These are phyloP conservation scores for Dunckerocampus dactyliophorus DNA, from an alignment of 2,113 vertebrate genomes.

Conservation along the genomic window DNA sequence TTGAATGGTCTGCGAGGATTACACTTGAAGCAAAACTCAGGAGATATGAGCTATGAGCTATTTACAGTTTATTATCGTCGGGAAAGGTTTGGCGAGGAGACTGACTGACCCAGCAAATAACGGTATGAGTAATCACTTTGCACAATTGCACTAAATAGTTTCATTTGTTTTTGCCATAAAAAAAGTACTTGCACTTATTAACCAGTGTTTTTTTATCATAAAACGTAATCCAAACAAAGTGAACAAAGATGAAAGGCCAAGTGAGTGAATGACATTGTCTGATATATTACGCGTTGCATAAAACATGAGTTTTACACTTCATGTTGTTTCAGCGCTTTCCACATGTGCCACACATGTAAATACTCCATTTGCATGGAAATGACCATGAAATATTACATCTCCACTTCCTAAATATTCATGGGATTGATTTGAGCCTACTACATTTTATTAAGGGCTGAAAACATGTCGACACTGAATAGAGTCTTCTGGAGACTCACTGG, in stretches of 20 bases:
- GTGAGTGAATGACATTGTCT: neutral
- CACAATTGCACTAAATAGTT: neutral
- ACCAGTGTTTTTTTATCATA: too few relatives aligned
- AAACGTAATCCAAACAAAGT: neutral
- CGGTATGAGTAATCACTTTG: slow-evolving; percentile 1
- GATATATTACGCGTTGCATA: neutral
- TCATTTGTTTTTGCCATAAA: neutral
- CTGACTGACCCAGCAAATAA: neutral
- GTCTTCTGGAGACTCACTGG: slow-evolving; percentile 14
- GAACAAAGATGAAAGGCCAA: neutral
- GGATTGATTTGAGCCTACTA: slow-evolving; percentile 8
- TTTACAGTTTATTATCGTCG: slow-evolving; percentile 19
- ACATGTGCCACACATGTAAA: slow-evolving; percentile 33
- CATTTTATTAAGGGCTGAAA: neutral
- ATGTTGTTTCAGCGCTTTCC: slow-evolving; percentile 3
- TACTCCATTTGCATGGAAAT: slow-evolving; percentile 46
- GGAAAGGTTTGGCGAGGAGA: slow-evolving; percentile 10
- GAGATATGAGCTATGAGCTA: slow-evolving; percentile 15
- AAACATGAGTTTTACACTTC: neutral
- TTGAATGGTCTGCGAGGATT: slow-evolving; percentile 36
- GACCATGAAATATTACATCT: slow-evolving; percentile 28
- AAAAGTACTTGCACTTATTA: too few relatives aligned
- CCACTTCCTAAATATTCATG: slow-evolving; percentile 36
- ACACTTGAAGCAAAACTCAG: slow-evolving; percentile 16
- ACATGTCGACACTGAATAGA: slow-evolving; percentile 12